Percentiles rank a stretch among this genome's conserved stretches.
Evolutionary conservation across 2,113 vertebrate species (phyloP).

Genomic region (Eurypyga helias): DNA sequence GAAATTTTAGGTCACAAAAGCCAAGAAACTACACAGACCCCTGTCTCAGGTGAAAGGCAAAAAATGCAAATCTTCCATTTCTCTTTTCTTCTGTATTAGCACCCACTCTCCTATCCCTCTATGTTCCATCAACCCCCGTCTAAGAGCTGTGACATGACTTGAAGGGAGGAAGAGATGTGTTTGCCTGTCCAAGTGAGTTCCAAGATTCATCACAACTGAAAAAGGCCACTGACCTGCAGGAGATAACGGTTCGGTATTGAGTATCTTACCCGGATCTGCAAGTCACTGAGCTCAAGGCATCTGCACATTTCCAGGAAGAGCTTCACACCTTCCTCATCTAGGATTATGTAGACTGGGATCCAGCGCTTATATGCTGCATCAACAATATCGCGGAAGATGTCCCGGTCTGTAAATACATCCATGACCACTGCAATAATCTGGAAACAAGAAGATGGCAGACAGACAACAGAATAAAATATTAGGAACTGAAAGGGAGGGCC

Average conservation of each 20-base stretch:
- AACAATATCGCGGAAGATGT: conserved; percentile 92
- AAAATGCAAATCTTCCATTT: background rate
- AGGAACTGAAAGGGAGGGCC: background rate
- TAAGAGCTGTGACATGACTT: background rate
- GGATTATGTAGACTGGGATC: conserved; percentile 89
- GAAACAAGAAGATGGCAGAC: background rate
- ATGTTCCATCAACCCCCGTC: background rate
- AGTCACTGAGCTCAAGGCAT: conserved; percentile 79
- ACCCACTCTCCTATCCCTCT: background rate
- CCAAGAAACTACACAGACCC: background rate
- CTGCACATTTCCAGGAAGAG: conserved; percentile 93
- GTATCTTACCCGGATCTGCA: conserved; percentile 83
- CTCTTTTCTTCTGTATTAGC: background rate
- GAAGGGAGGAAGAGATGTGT: background rate
- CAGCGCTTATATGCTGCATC: conserved; percentile 84
- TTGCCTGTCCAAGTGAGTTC: background rate
- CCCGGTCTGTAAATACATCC: conserved; percentile 91
- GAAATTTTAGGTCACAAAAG: background rate
- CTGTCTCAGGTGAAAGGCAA: background rate
- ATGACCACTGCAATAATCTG: conserved; percentile 95
- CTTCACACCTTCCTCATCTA: conserved; percentile 81
- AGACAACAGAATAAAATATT: background rate
- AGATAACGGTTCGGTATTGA: background rate
- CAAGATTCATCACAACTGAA: background rate
- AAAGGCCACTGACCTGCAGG: background rate